phyloP scores from a whole-genome alignment of 2,888 invertebrate species.

The Agriopis marginaria region DNA sequence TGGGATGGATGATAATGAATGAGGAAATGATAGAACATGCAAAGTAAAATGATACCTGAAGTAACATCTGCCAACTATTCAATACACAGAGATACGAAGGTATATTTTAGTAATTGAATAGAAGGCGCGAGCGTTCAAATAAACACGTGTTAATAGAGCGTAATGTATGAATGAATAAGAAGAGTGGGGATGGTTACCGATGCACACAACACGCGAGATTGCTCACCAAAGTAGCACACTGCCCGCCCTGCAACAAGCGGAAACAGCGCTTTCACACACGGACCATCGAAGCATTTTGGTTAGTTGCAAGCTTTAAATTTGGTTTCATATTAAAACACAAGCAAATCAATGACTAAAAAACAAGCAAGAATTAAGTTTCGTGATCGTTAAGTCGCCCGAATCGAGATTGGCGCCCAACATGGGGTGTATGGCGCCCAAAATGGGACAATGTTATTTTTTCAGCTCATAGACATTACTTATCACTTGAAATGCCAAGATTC shows the following conservation, averaged over 20 bases:
- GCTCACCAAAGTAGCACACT: conserved; percentile 97
- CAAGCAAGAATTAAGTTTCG: background rate
- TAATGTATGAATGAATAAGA: conserved; percentile 85
- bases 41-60: conserved; percentile 71
- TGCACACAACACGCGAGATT: conserved; percentile 98
- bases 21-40: conserved; percentile 74
- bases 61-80: conserved; percentile 67
- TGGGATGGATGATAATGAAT: conserved; percentile 49
- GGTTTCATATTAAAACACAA: conserved; percentile 5
- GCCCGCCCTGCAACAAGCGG: conserved; percentile 93
- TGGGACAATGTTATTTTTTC: background rate
- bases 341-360: conserved; percentile 6
- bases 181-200: conserved; percentile 96
- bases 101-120: conserved; percentile 54
- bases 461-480: no score
- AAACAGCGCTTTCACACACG: conserved; percentile 78
- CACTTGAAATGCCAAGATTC: no score
- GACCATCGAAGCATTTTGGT: conserved; percentile 48
- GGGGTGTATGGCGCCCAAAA: conserved; percentile 16
- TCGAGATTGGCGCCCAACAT: conserved; percentile 16
- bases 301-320: conserved; percentile 36
- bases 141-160: conserved; percentile 80
- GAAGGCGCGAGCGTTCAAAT: conserved; percentile 69
- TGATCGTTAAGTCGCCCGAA: background rate
- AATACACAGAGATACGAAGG: conserved; percentile 40